phyloP scores from a whole-genome alignment of 64 coral and sea anemone genomes.

The Montipora efflorescens region DNA sequence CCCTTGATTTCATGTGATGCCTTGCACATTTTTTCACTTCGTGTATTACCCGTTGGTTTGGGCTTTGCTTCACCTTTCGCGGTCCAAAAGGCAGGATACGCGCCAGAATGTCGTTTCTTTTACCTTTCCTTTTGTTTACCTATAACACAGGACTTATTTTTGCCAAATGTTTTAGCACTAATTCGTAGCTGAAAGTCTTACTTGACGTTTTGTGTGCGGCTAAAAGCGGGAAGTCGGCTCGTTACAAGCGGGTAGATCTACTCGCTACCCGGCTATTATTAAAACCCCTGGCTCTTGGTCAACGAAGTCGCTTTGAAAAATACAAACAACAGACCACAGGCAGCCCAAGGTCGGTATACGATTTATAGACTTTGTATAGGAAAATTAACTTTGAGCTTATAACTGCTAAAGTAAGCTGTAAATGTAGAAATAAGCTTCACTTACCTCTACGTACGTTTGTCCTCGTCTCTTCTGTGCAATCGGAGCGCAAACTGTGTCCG shows the following conservation, averaged over 20 bases:
- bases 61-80: background rate
- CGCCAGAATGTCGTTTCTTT: background rate
- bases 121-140: background rate
- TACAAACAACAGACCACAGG: no score
- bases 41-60: background rate
- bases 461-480: no score
- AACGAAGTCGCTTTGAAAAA: no score
- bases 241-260: background rate
- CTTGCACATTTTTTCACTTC: background rate
- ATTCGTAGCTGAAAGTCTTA: background rate
- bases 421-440: no score
- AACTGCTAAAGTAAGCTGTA: no score
- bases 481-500: no score
- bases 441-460: no score
- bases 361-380: no score
- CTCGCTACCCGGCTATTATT: background rate
- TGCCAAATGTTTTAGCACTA: background rate
- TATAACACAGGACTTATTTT: background rate
- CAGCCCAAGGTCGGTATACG: no score
- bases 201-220: background rate
- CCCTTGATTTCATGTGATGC: background rate
- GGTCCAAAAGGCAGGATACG: background rate
- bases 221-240: background rate
- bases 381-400: no score
- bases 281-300: background rate